phyloP scores from a whole-genome alignment of 2,888 invertebrate genomes.

The Megastigmus dorsalis region DNA sequence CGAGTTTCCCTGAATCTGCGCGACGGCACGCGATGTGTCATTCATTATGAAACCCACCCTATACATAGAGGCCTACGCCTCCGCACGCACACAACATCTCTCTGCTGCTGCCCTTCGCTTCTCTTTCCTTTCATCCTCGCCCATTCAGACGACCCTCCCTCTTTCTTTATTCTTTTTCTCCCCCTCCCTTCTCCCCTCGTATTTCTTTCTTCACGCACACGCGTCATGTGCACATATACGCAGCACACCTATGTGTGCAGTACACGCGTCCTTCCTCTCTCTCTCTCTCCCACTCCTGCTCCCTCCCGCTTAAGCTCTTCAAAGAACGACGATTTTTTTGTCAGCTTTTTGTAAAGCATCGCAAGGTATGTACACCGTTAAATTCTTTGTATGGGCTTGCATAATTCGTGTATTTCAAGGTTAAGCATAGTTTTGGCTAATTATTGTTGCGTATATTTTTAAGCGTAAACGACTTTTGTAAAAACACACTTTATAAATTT shows the following conservation, averaged over 20 bases:
- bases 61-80: not conserved
- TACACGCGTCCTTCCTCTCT: not conserved
- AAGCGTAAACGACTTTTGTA: too few species aligned
- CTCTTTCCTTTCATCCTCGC: conserved; percentile 5
- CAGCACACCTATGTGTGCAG: too few species aligned
- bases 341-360: too few species aligned
- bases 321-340: too few species aligned
- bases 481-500: too few species aligned
- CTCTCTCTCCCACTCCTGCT: not conserved
- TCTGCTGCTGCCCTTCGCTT: not conserved
- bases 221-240: too few species aligned
- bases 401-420: too few species aligned
- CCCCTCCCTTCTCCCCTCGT: not conserved
- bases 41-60: conserved; percentile 26
- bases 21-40: conserved; percentile 34
- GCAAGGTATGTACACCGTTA: too few species aligned
- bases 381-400: too few species aligned
- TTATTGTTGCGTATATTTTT: too few species aligned
- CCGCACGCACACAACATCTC: not conserved
- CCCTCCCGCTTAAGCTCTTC: not conserved
- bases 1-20: conserved; percentile 23
- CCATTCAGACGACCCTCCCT: not conserved
- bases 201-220: not conserved
- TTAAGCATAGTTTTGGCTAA: too few species aligned
- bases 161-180: conserved; percentile 1